Conservation (phyloP, 2,888 invertebrate species). For the Nyleta sp. region DNA sequence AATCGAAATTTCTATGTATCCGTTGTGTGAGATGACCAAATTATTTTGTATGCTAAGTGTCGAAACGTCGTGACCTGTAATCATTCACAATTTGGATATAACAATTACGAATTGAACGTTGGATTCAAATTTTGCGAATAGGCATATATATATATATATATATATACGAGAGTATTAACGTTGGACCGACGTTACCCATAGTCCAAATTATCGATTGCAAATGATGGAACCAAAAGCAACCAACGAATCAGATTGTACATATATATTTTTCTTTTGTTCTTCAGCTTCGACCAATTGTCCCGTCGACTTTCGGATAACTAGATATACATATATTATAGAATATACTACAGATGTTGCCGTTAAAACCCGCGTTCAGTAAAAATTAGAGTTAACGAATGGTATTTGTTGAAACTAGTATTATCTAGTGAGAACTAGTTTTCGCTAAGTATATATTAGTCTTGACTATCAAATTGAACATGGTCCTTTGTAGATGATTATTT, state of each 20-base stretch:
- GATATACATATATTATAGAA: constrained; percentile 10
- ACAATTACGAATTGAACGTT: constrained; percentile 13
- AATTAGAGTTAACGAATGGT: too few species aligned
- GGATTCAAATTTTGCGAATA: constrained; percentile 34
- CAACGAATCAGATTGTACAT: constrained; percentile 47
- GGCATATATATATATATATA: background rate
- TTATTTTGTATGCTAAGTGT: constrained; percentile 45
- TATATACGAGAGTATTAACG: constrained; percentile 2
- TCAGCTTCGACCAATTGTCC: background rate
- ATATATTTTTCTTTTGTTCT: constrained; percentile 22
- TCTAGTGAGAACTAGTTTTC: too few species aligned
- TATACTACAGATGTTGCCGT: too few species aligned
- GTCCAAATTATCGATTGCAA: constrained; percentile 8
- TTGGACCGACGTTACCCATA: constrained; percentile 14
- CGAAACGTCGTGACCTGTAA: constrained; percentile 59
- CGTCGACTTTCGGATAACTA: background rate
- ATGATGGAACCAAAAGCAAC: constrained; percentile 8
- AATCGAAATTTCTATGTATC: constrained; percentile 37
- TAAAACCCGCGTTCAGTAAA: too few species aligned
- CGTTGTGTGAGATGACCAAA: constrained; percentile 15
- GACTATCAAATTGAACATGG: too few species aligned
- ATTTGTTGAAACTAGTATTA: too few species aligned
- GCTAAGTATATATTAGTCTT: too few species aligned
- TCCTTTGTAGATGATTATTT: too few species aligned
- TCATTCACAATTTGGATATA: constrained; percentile 51